Percentiles rank a stretch among this genome's conserved stretches.
Evolutionary conservation across 1,140 invertebrate species (phyloP).

Genomic region (Rhopalosiphum padi): DNA sequence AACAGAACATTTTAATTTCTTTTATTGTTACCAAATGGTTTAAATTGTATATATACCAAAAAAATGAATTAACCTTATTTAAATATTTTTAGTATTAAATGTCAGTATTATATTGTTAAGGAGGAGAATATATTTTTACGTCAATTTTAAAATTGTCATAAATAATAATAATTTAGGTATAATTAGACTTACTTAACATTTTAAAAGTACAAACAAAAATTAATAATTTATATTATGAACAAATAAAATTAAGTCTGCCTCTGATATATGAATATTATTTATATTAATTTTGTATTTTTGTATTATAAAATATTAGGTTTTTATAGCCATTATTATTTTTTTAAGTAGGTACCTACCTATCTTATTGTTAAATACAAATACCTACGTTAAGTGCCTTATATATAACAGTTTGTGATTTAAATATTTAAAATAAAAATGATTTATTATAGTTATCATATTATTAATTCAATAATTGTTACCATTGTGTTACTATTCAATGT

Average conservation of each 20-base stretch:
- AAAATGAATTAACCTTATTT: not conserved
- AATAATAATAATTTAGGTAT: not conserved
- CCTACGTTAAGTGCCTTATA: not conserved
- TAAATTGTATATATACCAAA: conserved; percentile 8
- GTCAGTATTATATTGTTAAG: conserved; percentile 30
- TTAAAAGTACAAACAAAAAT: conserved; percentile 38
- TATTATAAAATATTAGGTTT: conserved; percentile 49
- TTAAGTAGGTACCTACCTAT: not conserved
- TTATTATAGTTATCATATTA: conserved; percentile 2
- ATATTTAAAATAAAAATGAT: conserved; percentile 7
- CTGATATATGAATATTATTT: conserved; percentile 32
- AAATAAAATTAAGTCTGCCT: conserved; percentile 44
- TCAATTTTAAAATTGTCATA: not conserved
- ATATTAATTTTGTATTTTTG: conserved; percentile 52
- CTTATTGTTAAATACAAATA: not conserved
- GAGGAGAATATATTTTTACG: not conserved
- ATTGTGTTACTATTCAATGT: not conserved
- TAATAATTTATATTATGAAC: conserved; percentile 13
- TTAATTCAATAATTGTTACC: not conserved
- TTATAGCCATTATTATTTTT: not conserved
- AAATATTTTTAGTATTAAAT: not conserved
- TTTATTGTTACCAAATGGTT: conserved; percentile 18
- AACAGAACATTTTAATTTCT: not conserved
- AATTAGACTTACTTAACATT: not conserved
- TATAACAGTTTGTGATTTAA: conserved; percentile 44